phyloP scores from a whole-genome alignment of 2,888 invertebrate genomes.

The Drosophila mimetica region DNA sequence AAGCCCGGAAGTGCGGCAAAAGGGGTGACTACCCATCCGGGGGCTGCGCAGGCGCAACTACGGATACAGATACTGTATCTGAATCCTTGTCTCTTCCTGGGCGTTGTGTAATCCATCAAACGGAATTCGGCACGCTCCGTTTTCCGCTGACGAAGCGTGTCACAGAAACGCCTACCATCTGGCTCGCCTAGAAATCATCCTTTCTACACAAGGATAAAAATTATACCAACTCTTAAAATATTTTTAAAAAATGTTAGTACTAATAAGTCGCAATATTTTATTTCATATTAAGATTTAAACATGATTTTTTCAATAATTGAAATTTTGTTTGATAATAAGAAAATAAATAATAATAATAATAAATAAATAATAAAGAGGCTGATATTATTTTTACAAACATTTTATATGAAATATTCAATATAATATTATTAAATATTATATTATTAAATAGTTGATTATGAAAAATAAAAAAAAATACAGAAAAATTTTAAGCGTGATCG shows the following conservation, averaged over 20 bases:
- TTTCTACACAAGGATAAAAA: constrained; percentile 13
- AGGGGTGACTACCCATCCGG: constrained; percentile 61
- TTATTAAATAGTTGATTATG: no score
- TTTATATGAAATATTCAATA: no score
- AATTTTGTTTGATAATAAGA: no score
- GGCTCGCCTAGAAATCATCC: constrained; percentile 45
- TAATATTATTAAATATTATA: no score
- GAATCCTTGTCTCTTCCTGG: constrained; percentile 23
- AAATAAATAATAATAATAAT: no score
- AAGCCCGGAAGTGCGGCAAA: constrained; percentile 37
- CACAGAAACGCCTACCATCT: constrained; percentile 68
- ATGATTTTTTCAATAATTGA: no score
- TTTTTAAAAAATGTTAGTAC: not conserved
- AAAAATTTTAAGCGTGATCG: no score
- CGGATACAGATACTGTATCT: constrained; percentile 18
- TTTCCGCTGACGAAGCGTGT: constrained; percentile 72
- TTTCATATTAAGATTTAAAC: not conserved
- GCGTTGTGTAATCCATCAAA: constrained; percentile 71
- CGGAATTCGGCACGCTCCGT: constrained; percentile 66
- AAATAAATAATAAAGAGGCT: no score
- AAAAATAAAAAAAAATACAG: no score
- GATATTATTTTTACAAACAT: no score
- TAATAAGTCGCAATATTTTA: not conserved
- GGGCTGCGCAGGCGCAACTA: constrained; percentile 19
- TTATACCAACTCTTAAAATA: no score